Evolutionary conservation across 1,140 invertebrate species (phyloP), one percentile per base, ranked within the genome.

Genomic region (Cydia fagiglandana): DNA sequence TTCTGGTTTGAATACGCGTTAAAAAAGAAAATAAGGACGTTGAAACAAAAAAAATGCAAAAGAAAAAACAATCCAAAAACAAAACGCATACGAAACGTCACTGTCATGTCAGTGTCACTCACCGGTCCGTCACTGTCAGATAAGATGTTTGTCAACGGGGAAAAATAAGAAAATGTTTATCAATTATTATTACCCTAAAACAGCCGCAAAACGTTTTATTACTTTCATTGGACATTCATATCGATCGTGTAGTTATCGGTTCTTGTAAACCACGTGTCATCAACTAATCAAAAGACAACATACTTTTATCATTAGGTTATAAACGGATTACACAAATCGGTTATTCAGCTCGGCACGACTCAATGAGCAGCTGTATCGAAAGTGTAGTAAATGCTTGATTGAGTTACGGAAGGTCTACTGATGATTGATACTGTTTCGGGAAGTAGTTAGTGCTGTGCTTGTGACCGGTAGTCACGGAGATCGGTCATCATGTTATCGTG

Each of bases 401-500:
- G n/a, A 74, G 45, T 74, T 45, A 24, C 73, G 50, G 50, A 74
- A 41, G 41, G 73, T 56, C 41, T 50, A 74, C 13, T 74, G 30
- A 53, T 74, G 50, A 6, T 74, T 41, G 50, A 45, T 56, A 20
- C 9, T 12, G 20, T 61, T 61, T 9, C 56, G 56, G 73, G 45
- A 74, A 74, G 45, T 30, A 56, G 73, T 28, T 74, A 74, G 50
- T 53, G 50, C 12, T 53, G 73, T 74, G 24, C 47, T 74, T 12
- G 20, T 9, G 45, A 74, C 73, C 28, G 50, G 45, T 74, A 74
- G 13, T 30, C 45, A 12, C 45, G 30, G 66, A 61, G 56, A 74
- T 77, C 68, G 45, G 61, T 79, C 77, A 83, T 73, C 76, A 93
- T 93, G 90, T 81, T 90, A 79, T 81, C 85, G 10, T 90, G 88